Evolutionary conservation across 2,113 vertebrate species (phyloP), one percentile per base, ranked within the genome.

Genomic region (Eublepharis macularius): DNA sequence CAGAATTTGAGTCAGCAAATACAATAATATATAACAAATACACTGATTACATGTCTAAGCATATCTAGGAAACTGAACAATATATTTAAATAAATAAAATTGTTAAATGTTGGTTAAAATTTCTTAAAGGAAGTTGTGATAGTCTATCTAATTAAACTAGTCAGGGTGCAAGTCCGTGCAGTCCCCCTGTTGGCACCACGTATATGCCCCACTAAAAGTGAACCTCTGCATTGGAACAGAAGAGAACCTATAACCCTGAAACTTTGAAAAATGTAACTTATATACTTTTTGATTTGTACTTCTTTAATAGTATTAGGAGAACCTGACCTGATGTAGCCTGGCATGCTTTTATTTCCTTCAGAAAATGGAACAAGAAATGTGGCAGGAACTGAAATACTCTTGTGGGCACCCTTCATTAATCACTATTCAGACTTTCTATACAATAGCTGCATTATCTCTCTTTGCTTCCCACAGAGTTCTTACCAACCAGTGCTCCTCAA

Each of bases 331-430:
- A 70, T 70, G 14, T 36, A 80, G 43, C 76, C 51, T 49, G 77
- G 41, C 14, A 54, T 8, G 19, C 0, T 79, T 90, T 91, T 75
- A 47, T 66, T 81, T 13, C 77, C 73, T 90, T 80, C 47, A 2
- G 17, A 80, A 92, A 89, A 74, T 77, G 47, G 14, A 89, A 87
- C 0, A 81, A 83, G 88, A 24, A 78, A 85, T 49, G 63, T 83
- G 34, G 36, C 10, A 82, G 88, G 10, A 14, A 74, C 10, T 76
- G 82, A 93, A 91, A 77, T 87, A 81, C 21, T 2, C 47, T 57
- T 0, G 21, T 84, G 16, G 66, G 12, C 70, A 51, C 3, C 60
- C 26, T 83, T 92, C 60, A 87, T 86, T 92, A 93, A 88, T 79
- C 73, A 88, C 3, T 0, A 1, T 45, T 90, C 47, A 88, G 47